Evolutionary conservation across 2,888 invertebrate species (phyloP).

Genomic region (Phyto melanocephala): DNA sequence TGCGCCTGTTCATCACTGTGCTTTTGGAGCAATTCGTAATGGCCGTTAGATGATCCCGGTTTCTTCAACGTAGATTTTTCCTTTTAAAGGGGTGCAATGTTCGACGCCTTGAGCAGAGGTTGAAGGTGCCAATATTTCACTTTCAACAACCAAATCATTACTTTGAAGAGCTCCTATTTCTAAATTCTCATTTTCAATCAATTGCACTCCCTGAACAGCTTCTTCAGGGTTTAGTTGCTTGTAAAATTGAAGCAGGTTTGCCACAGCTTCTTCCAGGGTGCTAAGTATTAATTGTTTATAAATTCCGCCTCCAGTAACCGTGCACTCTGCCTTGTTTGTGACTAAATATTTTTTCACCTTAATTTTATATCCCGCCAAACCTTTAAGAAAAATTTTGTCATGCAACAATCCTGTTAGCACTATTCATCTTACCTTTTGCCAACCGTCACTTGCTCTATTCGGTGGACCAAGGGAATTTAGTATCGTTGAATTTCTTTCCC

Average conservation of each 20-base stretch:
- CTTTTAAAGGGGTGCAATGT: neutral
- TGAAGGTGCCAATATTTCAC: slow-evolving; percentile 6
- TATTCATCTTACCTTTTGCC: neutral
- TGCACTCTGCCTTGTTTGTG: slow-evolving; percentile 10
- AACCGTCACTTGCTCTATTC: neutral
- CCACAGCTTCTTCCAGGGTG: slow-evolving; percentile 23
- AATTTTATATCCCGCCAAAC: slow-evolving; percentile 14
- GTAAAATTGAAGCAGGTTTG: slow-evolving; percentile 9
- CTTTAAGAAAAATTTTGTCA: neutral
- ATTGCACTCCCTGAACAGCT: slow-evolving; percentile 19
- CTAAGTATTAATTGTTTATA: slow-evolving; percentile 5
- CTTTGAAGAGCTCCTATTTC: slow-evolving; percentile 10
- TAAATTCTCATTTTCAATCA: neutral
- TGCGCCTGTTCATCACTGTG: neutral
- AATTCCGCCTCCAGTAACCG: slow-evolving; percentile 16
- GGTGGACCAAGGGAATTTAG: neutral
- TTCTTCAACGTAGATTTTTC: too few species aligned
- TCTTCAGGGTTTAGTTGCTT: slow-evolving; percentile 16
- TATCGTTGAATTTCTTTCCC: slow-evolving; percentile 7
- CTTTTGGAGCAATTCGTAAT: too few species aligned
- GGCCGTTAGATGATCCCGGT: neutral
- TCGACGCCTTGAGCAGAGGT: neutral
- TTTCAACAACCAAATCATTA: neutral
- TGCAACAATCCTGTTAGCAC: neutral
- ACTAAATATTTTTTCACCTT: slow-evolving; percentile 7